Conservation (phyloP, 2,797 vertebrate genomes). For the Artibeus jamaicensis region DNA sequence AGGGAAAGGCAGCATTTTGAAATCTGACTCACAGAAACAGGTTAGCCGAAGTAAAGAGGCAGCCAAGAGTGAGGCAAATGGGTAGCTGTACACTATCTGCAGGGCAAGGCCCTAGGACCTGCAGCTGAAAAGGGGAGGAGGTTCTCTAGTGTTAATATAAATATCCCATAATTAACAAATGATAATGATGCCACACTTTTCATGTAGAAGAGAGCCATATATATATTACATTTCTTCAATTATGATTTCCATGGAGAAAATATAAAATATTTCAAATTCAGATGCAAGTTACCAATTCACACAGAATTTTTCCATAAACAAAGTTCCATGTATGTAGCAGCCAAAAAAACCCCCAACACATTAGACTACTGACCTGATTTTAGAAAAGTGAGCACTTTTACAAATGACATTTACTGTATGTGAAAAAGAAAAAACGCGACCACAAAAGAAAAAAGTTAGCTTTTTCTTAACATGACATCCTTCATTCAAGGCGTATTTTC, state of each 20-base stretch:
- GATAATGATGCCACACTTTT: slow-evolving; percentile 76
- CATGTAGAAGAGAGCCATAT: slow-evolving; percentile 39
- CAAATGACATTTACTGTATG: slow-evolving; percentile 1
- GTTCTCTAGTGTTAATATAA: slow-evolving; percentile 61
- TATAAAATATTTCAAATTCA: not conserved
- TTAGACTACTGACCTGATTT: slow-evolving; percentile 39
- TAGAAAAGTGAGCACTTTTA: slow-evolving; percentile 31
- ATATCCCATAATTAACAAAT: slow-evolving; percentile 74
- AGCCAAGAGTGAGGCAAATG: slow-evolving; percentile 7
- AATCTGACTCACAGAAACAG: slow-evolving; percentile 68
- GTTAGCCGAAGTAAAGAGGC: slow-evolving; percentile 78
- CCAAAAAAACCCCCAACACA: not conserved
- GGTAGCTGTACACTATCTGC: not conserved
- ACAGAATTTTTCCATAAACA: slow-evolving; percentile 39
- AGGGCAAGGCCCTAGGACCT: not conserved
- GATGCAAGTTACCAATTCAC: slow-evolving; percentile 44
- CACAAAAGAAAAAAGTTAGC: not conserved
- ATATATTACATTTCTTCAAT: slow-evolving; percentile 34
- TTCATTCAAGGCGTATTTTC: slow-evolving; percentile 41
- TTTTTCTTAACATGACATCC: slow-evolving; percentile 37
- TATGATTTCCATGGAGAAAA: slow-evolving; percentile 33
- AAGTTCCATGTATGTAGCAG: not conserved
- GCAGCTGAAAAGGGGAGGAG: not conserved
- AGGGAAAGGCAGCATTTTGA: slow-evolving; percentile 70
- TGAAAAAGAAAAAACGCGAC: slow-evolving; percentile 11